Conservation (phyloP, 2,888 invertebrate genomes). For the Peribatodes rhomboidaria region DNA sequence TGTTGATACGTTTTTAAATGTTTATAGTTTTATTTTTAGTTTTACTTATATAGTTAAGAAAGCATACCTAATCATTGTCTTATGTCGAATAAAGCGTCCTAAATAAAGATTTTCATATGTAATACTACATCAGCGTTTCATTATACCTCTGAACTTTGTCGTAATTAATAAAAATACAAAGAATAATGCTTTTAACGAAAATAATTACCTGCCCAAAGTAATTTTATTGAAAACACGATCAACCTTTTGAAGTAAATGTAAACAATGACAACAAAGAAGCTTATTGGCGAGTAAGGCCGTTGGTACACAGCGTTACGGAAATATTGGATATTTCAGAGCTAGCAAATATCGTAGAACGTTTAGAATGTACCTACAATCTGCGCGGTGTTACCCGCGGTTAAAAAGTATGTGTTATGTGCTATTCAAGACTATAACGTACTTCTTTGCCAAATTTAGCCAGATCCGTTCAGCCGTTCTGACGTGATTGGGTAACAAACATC, state of each 20-base stretch:
- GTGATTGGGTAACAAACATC: too few relatives aligned
- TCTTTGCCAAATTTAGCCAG: too few relatives aligned
- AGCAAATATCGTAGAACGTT: too few relatives aligned
- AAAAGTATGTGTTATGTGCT: too few relatives aligned
- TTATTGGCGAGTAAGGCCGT: neutral
- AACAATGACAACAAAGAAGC: slow-evolving; percentile 1
- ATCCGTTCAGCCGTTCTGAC: too few relatives aligned
- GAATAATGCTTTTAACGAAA: too few relatives aligned
- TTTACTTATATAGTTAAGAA: neutral
- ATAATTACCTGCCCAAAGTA: neutral
- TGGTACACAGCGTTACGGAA: neutral
- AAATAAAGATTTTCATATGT: slow-evolving; percentile 53
- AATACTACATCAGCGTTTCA: neutral
- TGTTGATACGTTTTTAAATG: too few relatives aligned
- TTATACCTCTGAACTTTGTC: neutral
- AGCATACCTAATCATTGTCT: slow-evolving; percentile 22
- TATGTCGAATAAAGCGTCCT: slow-evolving; percentile 52
- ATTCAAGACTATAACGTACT: too few relatives aligned
- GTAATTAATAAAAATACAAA: too few relatives aligned
- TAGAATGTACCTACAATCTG: too few relatives aligned
- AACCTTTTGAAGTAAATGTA: neutral
- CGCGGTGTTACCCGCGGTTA: too few relatives aligned
- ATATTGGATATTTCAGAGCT: too few relatives aligned
- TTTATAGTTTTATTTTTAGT: neutral
- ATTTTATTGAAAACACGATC: neutral